Base-by-base conservation (phyloP, 2,113 vertebrate species). In the Cisticola juncidis region DNA sequence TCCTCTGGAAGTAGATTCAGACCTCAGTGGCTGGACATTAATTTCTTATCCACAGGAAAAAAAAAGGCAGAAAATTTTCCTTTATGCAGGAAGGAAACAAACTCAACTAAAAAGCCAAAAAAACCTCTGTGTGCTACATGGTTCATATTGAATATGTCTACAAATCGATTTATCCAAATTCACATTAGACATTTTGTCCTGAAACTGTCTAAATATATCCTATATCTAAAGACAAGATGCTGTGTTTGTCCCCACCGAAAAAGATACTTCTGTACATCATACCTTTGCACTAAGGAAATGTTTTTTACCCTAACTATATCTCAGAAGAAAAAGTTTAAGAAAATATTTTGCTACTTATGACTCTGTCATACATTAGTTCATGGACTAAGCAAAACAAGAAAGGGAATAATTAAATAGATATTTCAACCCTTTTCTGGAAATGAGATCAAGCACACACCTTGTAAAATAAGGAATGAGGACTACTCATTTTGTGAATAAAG, bases 191-290 rank as follows among this genome's bases (percentile, higher is more conserved):
- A 50, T 92, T 94, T 76, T 96, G 88, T 29, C 90, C 84, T 95
- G 71, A 95, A 96, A 96, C 71, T 95, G 78, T 95, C 95, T 69
- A 90, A 82, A 80, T 77, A 58, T 6, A 92, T 94, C 54, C 38
- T 65, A 8, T 42, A 72, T 45, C 12, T 87, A 72, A 84, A n/a
- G 31, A 81, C 3, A 8, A 76, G 68, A n/a, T 73, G 40, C 8
- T 40, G 9, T 51, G 12, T 53, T 79, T 76, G 33, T 89, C 62
- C 19, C 62, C 23, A 2, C 15, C 5, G 14, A 84, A 72, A 92
- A 94, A 86, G n/a, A 56, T 88, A 40, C 74, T 89, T 92, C 61
- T 83, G 66, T 58, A 45, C 33, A 54, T 57, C 65, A 54, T 85
- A 95, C 53, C 38, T 94, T 87, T 92, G 53, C 72, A 70, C 66